phyloP scores from a whole-genome alignment of 2,888 invertebrate genomes.

The Drosophila aldrichi region DNA sequence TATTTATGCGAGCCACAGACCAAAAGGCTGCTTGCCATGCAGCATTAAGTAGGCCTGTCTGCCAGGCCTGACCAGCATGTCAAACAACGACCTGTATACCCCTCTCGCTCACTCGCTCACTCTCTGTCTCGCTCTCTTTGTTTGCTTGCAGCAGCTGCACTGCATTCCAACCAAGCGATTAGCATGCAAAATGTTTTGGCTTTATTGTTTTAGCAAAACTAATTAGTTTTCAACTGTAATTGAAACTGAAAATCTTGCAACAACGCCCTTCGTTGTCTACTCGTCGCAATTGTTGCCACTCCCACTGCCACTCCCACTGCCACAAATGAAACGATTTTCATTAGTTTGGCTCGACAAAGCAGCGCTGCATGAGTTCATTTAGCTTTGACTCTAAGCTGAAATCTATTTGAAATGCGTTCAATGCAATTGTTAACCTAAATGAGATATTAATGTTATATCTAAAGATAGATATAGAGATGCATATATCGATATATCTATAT shows the following conservation, averaged over 20 bases:
- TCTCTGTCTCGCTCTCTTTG: neutral
- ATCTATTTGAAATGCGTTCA: neutral
- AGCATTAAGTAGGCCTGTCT: constrained; percentile 57
- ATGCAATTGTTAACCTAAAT: constrained; percentile 5
- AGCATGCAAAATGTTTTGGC: constrained; percentile 66
- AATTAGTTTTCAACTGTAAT: constrained; percentile 74
- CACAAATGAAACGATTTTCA: constrained; percentile 19
- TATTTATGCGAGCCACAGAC: constrained; percentile 63
- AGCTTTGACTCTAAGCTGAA: neutral
- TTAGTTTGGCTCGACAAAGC: constrained; percentile 10
- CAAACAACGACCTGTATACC: constrained; percentile 13
- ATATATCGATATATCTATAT: neutral
- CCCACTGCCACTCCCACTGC: neutral
- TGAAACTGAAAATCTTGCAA: constrained; percentile 51
- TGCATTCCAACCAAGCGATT: constrained; percentile 57
- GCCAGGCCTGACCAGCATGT: constrained; percentile 23
- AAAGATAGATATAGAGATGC: neutral
- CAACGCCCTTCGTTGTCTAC: neutral
- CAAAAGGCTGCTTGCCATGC: constrained; percentile 36
- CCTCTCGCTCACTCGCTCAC: neutral
- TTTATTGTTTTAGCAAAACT: constrained; percentile 75
- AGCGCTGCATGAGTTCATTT: constrained; percentile 11
- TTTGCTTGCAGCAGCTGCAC: constrained; percentile 58
- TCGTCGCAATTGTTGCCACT: no score
- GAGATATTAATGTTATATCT: neutral